A percentile compares a stretch with the other conserved stretches of the same genome.
Conservation (phyloP, 1,140 invertebrate genomes). For the Monochamus saltuarius region DNA sequence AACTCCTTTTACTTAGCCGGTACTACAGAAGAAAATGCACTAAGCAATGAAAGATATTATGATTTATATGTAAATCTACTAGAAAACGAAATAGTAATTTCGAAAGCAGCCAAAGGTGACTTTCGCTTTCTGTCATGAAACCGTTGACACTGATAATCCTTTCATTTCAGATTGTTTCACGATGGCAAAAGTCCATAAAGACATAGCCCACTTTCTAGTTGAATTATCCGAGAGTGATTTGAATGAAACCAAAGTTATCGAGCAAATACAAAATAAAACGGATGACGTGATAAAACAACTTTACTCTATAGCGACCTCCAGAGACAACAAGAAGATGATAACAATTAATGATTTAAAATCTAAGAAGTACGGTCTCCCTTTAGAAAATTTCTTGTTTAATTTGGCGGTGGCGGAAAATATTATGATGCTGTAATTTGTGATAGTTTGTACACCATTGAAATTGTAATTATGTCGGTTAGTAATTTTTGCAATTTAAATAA, state of each 20-base stretch:
- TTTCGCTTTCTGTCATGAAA: too few species aligned
- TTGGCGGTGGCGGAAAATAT: conserved; percentile 37
- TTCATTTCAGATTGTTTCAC: too few species aligned
- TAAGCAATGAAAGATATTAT: conserved; percentile 24
- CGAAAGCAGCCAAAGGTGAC: conserved; percentile 33
- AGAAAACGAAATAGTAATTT: conserved; percentile 21
- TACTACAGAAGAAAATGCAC: conserved; percentile 17
- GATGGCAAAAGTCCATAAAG: too few species aligned
- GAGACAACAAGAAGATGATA: conserved; percentile 52
- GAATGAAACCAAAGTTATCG: too few species aligned
- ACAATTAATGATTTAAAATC: conserved; percentile 25
- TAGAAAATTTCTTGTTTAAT: conserved; percentile 36
- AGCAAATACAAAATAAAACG: too few species aligned
- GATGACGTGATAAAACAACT: not conserved
- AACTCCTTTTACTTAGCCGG: conserved; percentile 25
- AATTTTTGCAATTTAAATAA: too few species aligned
- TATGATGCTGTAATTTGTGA: conserved; percentile 30
- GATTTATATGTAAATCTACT: conserved; percentile 34
- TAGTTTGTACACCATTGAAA: not conserved
- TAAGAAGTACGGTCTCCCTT: conserved; percentile 23
- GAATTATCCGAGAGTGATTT: too few species aligned
- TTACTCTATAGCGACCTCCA: conserved; percentile 43
- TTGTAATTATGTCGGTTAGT: too few species aligned
- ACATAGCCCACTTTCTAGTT: too few species aligned
- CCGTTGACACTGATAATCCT: too few species aligned